Conservation (phyloP, 2,113 vertebrate genomes). For the Pelecanus crispus region DNA sequence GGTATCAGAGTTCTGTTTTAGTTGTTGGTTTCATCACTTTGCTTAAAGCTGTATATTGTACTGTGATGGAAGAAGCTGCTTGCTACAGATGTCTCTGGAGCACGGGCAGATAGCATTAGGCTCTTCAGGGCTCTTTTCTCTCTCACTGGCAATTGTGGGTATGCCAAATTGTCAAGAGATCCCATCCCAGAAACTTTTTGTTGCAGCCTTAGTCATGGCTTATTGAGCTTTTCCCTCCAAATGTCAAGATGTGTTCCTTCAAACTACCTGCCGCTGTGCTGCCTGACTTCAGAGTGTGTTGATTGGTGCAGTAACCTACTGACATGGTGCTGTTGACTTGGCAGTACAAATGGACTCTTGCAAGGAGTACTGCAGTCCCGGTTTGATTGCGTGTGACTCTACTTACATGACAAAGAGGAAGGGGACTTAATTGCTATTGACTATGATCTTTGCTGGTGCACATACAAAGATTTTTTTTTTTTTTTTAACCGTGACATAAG, state of each 20-base stretch:
- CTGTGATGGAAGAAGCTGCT: not conserved
- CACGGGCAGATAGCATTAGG: not conserved
- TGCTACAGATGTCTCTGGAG: not conserved
- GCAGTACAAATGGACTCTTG: not conserved
- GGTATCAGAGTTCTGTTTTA: not conserved
- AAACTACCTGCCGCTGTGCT: rapidly evolving
- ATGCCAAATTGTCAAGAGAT: not conserved
- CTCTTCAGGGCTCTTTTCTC: not conserved
- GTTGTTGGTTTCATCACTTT: not conserved
- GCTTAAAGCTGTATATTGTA: not conserved
- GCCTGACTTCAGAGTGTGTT: not conserved
- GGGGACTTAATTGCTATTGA: not conserved
- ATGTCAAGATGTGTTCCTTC: not conserved
- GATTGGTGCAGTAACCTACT: not conserved
- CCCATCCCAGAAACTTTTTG: not conserved
- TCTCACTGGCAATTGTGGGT: not conserved
- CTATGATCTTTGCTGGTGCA: not conserved
- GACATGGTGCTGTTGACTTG: not conserved
- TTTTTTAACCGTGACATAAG: not conserved
- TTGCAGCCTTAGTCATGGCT: not conserved
- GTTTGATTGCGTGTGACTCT: not conserved
- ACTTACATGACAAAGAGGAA: not conserved
- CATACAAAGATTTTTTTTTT: not conserved
- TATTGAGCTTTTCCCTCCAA: not conserved
- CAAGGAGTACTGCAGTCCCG: not conserved